Evolutionary conservation across 2,888 invertebrate species (phyloP), one percentile per base, ranked within the genome.

Genomic region (Drosophila tanythrix): DNA sequence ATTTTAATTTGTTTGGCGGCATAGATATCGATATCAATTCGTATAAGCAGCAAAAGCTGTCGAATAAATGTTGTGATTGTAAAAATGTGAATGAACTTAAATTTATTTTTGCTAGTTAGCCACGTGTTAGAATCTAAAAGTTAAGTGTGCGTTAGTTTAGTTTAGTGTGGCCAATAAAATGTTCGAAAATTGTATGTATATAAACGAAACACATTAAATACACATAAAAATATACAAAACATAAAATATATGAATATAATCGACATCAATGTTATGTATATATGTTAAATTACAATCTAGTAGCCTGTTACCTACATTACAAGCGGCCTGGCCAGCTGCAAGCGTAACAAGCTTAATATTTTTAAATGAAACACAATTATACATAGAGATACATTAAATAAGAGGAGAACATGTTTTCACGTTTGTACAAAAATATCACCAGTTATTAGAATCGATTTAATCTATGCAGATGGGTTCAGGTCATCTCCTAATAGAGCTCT

Each of bases 1-100:
- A 82, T 76, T 70, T 64, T 52, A 55, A 69, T 66, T 38, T 48
- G 51, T 59, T 56, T 46, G 29, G 29, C n/a, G 46, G 53, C 52
- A 48, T 61, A 38, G 48, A 59, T 40, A 57, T 64, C 46, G 48
- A 62, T 67, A 60, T 69, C 18, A 29, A 25, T 60, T 51, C 29
- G 52, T 27, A 10, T 29, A 43, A 66, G 29, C 52, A n/a, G 18
- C 48, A 43, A 57, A 43, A 15, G 31, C 52, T 53, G 46, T 18
- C 8, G 40, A 11, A 6, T 7, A 43, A 21, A 31, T 55, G 11
- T 36, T 1, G 21, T 11, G 7, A 21, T 10, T 29, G 6, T 2
- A 8, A 25, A 43, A 35, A 18, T 35, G 6, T 13, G 7, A 7
- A 46, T 46, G 13, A 46, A 46, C 46, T 15, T 25, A 7, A 46